Evolutionary conservation across 1,140 invertebrate genomes (phyloP), one percentile per base, ranked within the genome.

Genomic region (Lordiphosa mommai): DNA sequence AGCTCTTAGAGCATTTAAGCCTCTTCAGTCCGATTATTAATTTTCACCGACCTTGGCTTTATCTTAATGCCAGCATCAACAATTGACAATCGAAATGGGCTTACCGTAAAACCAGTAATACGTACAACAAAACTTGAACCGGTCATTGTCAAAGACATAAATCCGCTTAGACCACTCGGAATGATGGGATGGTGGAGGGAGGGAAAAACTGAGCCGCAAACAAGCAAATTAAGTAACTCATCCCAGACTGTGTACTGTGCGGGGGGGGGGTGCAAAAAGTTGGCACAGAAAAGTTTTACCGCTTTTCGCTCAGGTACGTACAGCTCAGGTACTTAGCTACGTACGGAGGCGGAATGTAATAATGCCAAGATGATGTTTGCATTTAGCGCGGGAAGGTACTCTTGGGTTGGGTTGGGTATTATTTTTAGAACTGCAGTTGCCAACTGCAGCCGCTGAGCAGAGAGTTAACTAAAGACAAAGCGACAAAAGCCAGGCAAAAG

Each of bases 381-480:
- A 34, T 48, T 58, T 23, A 12, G 32, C 44, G 4, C 17, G 40
- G 56, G 33, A 8, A 5, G 23, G 17, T 10, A 8, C 7, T 2
- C 5, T n/a, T n/a, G n/a, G 14, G 20, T 7, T 5, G 4, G 27
- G 43, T 16, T 30, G 44, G 20, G 47, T 20, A 10, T 10, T 50
- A 23, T 40, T 37, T 32, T 65, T 41, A 57, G 33, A 69, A 73
- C 70, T 80, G 76, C 74, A 79, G 68, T 72, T 72, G 73, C 40
- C 57, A 74, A 74, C 65, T 79, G 74, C 74, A 73, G 74, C 50
- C 23, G 38, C 38, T n/a, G n/a, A 27, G 46, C 58, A 57, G 40
- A 69, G 69, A 80, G 76, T 82, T 74, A 66, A 74, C 60, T 55
- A 66, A 73, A 82, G 70, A 74, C 74, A 79, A 79, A 80, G 76